Evolutionary conservation across 2,113 vertebrate species (phyloP).

Genomic region (Ifrita kowaldi): DNA sequence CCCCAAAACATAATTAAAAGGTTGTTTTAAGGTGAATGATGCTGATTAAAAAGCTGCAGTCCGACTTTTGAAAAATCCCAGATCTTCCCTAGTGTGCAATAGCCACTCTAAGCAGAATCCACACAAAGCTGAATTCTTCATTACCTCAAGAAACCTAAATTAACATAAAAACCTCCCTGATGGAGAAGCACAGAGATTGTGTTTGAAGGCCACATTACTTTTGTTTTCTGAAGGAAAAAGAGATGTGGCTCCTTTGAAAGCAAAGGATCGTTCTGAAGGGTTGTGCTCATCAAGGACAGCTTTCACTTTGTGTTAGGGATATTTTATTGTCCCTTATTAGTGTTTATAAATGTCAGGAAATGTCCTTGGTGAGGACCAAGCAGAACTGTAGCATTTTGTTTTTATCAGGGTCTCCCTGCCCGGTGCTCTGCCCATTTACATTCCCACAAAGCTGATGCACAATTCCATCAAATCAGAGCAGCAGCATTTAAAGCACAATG

Average conservation of each 20-base stretch:
- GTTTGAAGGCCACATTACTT: conserved; percentile 48
- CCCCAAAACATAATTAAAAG: neutral
- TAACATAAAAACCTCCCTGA: conserved; percentile 22
- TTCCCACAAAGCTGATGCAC: neutral
- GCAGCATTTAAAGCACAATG: neutral
- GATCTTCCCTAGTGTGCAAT: neutral
- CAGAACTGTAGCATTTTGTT: neutral
- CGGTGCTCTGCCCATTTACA: neutral
- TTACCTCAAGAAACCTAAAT: conserved; percentile 32
- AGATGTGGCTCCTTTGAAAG: conserved; percentile 33
- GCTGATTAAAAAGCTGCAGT: neutral
- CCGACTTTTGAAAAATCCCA: neutral
- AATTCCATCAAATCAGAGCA: neutral
- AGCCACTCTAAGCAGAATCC: neutral
- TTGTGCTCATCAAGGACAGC: conserved; percentile 56
- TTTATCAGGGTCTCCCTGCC: neutral
- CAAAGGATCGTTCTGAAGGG: neutral
- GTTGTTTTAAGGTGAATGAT: neutral
- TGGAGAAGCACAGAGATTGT: conserved; percentile 32
- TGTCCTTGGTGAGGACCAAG: conserved; percentile 36
- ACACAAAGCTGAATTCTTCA: conserved; percentile 34
- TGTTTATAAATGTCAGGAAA: conserved; percentile 23
- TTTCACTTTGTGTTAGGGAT: conserved; percentile 37
- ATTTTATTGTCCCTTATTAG: conserved; percentile 28
- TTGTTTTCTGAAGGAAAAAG: conserved; percentile 35